These are phyloP conservation scores for Trachelus stipa DNA, from an alignment of 2,888 invertebrate species.

Conservation along the genomic window DNA sequence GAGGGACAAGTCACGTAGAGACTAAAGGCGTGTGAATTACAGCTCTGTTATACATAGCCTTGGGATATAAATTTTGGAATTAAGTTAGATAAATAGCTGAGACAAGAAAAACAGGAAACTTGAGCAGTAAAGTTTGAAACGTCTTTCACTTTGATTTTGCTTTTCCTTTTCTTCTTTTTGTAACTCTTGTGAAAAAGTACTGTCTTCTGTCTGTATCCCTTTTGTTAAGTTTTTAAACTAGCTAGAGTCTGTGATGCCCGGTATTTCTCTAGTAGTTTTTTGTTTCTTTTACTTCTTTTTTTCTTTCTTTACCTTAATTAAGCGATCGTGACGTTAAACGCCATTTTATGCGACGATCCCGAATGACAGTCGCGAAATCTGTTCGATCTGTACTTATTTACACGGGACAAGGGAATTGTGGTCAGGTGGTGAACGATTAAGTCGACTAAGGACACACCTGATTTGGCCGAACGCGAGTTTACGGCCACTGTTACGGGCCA, in stretches of 20 bases:
- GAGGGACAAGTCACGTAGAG: background rate
- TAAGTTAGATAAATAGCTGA: background rate
- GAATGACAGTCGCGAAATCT: conserved; percentile 30
- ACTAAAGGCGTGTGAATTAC: background rate
- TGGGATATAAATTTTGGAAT: background rate
- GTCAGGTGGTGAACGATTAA: conserved; percentile 40
- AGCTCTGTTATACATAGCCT: background rate
- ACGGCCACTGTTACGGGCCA: conserved; percentile 31
- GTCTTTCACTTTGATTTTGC: background rate
- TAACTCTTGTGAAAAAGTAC: conserved; percentile 25
- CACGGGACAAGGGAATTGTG: conserved; percentile 45
- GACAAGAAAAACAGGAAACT: background rate
- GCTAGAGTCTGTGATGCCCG: background rate
- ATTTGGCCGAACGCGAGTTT: conserved; percentile 36
- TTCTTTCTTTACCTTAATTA: background rate
- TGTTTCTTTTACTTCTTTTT: background rate
- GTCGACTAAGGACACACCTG: conserved; percentile 45
- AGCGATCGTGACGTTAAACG: background rate
- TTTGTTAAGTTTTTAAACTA: background rate
- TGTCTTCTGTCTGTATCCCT: conserved; percentile 37
- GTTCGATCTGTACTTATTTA: conserved; percentile 42
- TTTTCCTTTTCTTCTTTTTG: background rate
- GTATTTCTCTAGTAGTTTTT: background rate
- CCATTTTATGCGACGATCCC: background rate
- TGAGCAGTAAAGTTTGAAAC: background rate